Conservation (phyloP, 1,140 invertebrate genomes). For the Zaprionus capensis region DNA sequence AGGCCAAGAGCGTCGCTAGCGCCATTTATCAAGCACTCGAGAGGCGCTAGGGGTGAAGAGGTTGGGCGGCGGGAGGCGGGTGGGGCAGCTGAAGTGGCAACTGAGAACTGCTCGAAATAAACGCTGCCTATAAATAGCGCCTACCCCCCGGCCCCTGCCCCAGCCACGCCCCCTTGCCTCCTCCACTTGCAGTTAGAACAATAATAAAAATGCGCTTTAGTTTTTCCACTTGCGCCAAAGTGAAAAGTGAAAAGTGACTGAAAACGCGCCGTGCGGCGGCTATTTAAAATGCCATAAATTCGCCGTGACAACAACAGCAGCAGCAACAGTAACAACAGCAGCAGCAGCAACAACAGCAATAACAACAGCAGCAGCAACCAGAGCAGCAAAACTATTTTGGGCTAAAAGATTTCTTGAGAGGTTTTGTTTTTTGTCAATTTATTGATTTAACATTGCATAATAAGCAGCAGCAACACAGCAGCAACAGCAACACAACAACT, state of each 20-base stretch:
- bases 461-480: conserved; percentile 18
- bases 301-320: not conserved
- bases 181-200: conserved; percentile 1
- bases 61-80: not conserved
- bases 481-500: not conserved
- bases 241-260: conserved; percentile 4
- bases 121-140: conserved; percentile 54
- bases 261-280: conserved; percentile 19
- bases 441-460: conserved; percentile 79
- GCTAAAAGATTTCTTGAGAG: conserved; percentile 29
- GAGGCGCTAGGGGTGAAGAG: conserved; percentile 8
- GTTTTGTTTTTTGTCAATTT: conserved; percentile 54
- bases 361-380: conserved; percentile 12
- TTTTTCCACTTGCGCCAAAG: not conserved
- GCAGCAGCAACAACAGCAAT: not conserved
- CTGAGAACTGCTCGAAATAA: conserved; percentile 42
- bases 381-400: conserved; percentile 37
- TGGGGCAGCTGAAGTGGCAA: conserved; percentile 32
- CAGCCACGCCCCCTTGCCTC: no score
- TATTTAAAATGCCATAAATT: conserved; percentile 51
- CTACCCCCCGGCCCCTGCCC: no score
- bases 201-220: conserved; percentile 33
- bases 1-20: conserved; percentile 34
- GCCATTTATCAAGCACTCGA: conserved; percentile 53
- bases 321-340: conserved; percentile 1